A percentile compares a stretch with the other conserved stretches of the same genome.
Conservation (phyloP, 2,888 invertebrate species). For the Arctia plantaginis region DNA sequence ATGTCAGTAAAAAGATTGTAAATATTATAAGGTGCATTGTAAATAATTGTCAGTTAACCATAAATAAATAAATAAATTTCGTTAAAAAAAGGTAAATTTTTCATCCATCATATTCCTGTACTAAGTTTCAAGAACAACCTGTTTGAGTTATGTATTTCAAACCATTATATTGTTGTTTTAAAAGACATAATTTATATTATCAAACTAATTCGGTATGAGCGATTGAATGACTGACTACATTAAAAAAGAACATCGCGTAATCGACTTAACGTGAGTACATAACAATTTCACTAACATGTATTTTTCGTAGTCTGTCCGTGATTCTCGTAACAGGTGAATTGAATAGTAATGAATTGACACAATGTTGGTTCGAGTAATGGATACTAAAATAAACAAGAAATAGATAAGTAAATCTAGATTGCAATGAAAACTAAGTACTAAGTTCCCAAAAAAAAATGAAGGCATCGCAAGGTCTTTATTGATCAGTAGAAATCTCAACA, state of each 20-base stretch:
- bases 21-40: too few species aligned
- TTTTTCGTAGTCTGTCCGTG: constrained; percentile 20
- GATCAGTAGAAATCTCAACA: too few species aligned
- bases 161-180: too few species aligned
- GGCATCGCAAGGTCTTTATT: too few species aligned
- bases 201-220: not conserved
- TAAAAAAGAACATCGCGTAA: constrained; percentile 1
- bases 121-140: too few species aligned
- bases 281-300: constrained; percentile 10
- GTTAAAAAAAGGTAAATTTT: too few species aligned
- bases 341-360: constrained; percentile 21
- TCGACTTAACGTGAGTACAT: constrained; percentile 1
- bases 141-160: not conserved
- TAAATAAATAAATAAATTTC: too few species aligned
- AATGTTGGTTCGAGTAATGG: not conserved
- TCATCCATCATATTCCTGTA: too few species aligned
- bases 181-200: too few species aligned
- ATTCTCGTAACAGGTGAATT: constrained; percentile 3
- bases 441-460: not conserved
- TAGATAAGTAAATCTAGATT: not conserved
- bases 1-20: too few species aligned
- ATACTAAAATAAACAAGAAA: not conserved
- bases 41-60: too few species aligned
- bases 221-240: not conserved
- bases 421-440: not conserved